These are phyloP conservation scores for Vidua macroura DNA, from an alignment of 2,113 vertebrate genomes.

Conservation along the genomic window DNA sequence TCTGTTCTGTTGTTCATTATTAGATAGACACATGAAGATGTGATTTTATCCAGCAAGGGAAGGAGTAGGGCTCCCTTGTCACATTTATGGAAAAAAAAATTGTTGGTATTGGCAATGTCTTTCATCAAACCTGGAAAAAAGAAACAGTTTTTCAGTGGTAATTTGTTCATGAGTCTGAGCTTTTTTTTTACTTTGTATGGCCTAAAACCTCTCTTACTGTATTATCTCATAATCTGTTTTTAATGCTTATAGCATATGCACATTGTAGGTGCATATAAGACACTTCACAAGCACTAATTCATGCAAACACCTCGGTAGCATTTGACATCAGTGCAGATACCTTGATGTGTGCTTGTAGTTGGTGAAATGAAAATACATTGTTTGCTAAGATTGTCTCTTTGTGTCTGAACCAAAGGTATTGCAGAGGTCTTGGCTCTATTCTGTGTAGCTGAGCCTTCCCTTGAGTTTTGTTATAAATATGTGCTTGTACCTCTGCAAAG, in stretches of 20 bases:
- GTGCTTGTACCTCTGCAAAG: background rate
- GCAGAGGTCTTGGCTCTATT: background rate
- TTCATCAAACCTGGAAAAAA: background rate
- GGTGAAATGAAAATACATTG: background rate
- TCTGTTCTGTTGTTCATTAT: background rate
- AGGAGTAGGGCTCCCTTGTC: background rate
- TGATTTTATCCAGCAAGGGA: background rate
- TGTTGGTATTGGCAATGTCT: background rate
- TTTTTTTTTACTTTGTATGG: background rate
- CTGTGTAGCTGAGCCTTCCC: background rate
- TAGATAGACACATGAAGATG: background rate
- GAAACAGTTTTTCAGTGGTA: background rate
- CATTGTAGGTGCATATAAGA: no score
- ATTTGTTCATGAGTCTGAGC: background rate
- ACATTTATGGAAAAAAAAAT: background rate
- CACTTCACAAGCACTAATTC: background rate
- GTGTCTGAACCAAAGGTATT: background rate
- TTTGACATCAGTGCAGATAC: background rate
- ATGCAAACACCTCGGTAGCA: background rate
- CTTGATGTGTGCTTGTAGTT: background rate
- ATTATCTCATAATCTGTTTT: background rate
- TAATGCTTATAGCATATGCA: background rate
- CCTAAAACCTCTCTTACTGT: background rate
- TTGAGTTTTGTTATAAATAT: background rate
- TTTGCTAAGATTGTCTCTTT: background rate